These are phyloP conservation scores for Myripristis jacobus DNA, from an alignment of 2,797 vertebrate genomes.

Conservation along the genomic window DNA sequence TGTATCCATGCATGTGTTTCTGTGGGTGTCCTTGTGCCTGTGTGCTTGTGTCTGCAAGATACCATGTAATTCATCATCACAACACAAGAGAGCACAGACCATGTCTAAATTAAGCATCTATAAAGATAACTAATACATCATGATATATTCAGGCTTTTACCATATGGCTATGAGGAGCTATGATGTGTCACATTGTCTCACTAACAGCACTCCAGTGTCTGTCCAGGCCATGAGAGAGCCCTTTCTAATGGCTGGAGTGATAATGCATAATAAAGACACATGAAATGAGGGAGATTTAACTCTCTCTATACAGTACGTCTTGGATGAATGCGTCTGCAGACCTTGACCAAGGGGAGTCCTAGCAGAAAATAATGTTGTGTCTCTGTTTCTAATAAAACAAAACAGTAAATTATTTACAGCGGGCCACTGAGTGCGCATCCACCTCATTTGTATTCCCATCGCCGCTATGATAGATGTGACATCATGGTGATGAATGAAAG, in stretches of 20 bases:
- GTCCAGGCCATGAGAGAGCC: constrained; percentile 56
- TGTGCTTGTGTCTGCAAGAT: constrained; percentile 42
- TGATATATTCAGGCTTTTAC: constrained; percentile 49
- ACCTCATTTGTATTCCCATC: constrained; percentile 80
- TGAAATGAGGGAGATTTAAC: constrained; percentile 57
- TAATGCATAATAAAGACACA: constrained; percentile 74
- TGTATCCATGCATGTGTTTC: constrained; percentile 39
- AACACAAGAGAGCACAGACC: constrained; percentile 44
- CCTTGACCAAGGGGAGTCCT: constrained; percentile 78
- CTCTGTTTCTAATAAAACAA: constrained; percentile 84
- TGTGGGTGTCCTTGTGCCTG: constrained; percentile 28
- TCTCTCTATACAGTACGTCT: constrained; percentile 55
- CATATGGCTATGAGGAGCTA: constrained; percentile 60
- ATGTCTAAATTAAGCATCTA: constrained; percentile 44
- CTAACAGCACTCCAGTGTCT: constrained; percentile 66
- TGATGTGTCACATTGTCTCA: constrained; percentile 57
- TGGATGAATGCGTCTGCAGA: constrained; percentile 74
- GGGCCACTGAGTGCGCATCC: constrained; percentile 73
- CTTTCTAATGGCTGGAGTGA: constrained; percentile 59
- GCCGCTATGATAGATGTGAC: constrained; percentile 81
- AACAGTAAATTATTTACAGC: constrained; percentile 85
- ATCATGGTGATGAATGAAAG: constrained; percentile 82
- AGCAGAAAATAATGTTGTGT: constrained; percentile 78
- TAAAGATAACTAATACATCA: constrained; percentile 66
- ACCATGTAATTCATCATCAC: constrained; percentile 56